Percentiles rank a stretch among this genome's conserved stretches.
phyloP scores from a whole-genome alignment of 1,140 invertebrate genomes.

The Nasonia vitripennis region DNA sequence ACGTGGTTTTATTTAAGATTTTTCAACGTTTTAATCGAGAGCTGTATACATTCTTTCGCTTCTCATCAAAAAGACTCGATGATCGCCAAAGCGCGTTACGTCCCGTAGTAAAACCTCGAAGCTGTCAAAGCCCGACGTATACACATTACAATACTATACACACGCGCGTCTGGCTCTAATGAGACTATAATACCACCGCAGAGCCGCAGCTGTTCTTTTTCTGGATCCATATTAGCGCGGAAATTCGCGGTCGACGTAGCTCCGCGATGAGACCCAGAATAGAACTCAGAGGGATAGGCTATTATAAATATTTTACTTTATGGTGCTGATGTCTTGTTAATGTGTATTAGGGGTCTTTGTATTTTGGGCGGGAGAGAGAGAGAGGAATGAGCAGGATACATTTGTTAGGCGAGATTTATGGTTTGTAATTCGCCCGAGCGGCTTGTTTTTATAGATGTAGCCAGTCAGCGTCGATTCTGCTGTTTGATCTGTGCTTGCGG shows the following conservation, averaged over 20 bases:
- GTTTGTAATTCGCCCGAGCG: background rate
- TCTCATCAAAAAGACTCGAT: too few relatives aligned
- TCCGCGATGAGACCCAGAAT: background rate
- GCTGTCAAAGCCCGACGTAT: background rate
- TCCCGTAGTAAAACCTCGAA: background rate
- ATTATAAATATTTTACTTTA: conserved; percentile 49
- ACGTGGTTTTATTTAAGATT: too few relatives aligned
- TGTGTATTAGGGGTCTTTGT: conserved; percentile 14
- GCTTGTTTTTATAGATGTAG: background rate
- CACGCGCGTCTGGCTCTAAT: background rate
- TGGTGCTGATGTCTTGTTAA: conserved; percentile 26
- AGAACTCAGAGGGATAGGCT: conserved; percentile 17
- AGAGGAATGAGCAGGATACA: background rate
- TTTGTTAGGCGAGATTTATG: conserved; percentile 32
- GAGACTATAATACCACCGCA: background rate
- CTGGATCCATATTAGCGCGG: background rate
- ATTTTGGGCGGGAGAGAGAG: background rate
- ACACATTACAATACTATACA: too few relatives aligned
- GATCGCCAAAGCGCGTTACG: background rate
- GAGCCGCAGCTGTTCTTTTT: background rate
- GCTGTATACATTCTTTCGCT: too few relatives aligned
- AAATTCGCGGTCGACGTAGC: background rate
- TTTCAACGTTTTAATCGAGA: too few relatives aligned
- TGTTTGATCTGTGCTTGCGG: background rate
- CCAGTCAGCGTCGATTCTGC: background rate